Percentiles rank a stretch among this genome's conserved stretches.
phyloP scores from a whole-genome alignment of 2,113 vertebrate genomes.

The Pagrus major region DNA sequence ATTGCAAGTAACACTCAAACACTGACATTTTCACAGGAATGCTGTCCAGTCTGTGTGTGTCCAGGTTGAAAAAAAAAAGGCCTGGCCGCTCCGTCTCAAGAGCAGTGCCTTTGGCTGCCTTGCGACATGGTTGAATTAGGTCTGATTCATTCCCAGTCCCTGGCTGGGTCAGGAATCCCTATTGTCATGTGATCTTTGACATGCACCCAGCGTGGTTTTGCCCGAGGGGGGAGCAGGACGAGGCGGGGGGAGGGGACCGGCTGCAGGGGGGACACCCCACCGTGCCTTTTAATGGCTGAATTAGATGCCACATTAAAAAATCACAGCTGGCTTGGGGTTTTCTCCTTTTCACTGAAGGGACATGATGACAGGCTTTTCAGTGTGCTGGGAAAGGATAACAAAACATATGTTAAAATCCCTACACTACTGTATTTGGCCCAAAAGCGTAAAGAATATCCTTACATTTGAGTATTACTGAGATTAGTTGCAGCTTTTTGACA shows the following conservation, averaged over 20 bases:
- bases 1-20: not conserved
- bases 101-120: slow-evolving; percentile 55
- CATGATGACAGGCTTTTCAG: slow-evolving; percentile 26
- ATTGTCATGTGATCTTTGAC: slow-evolving; percentile 84
- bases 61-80: slow-evolving; percentile 45
- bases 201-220: slow-evolving; percentile 75
- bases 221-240: slow-evolving; percentile 59
- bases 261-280: slow-evolving; percentile 77
- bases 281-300: slow-evolving; percentile 80
- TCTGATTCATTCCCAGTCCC: slow-evolving; percentile 71
- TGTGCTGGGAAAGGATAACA: not conserved
- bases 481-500: not conserved
- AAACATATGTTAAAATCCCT: not conserved
- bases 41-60: slow-evolving; percentile 49
- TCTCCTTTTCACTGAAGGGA: slow-evolving; percentile 54
- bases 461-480: not conserved
- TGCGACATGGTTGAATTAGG: slow-evolving; percentile 76
- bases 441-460: not conserved
- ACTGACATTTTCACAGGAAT: slow-evolving; percentile 45
- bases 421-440: not conserved
- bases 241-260: slow-evolving; percentile 59
- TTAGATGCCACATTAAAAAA: slow-evolving; percentile 82
- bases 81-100: slow-evolving; percentile 41
- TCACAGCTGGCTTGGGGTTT: slow-evolving; percentile 76
- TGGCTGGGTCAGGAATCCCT: slow-evolving; percentile 80